These are phyloP conservation scores for Phrynocephalus guinanensis DNA, from an alignment of 2,797 vertebrate species.

Conservation along the genomic window DNA sequence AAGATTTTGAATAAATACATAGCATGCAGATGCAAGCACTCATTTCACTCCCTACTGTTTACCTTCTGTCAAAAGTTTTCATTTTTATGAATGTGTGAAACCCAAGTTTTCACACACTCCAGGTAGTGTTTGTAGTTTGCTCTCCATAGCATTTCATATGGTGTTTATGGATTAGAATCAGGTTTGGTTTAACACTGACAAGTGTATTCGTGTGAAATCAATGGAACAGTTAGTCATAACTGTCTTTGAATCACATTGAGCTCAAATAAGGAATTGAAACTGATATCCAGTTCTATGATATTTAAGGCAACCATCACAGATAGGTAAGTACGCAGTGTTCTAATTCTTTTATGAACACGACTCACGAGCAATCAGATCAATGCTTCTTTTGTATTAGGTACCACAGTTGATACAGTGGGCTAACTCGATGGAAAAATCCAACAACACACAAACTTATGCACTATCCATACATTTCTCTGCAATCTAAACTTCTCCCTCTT, in stretches of 20 bases:
- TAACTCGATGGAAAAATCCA: neutral
- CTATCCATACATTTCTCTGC: no score
- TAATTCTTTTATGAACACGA: constrained; percentile 7
- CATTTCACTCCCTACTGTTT: neutral
- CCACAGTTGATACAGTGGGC: neutral
- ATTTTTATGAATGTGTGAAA: constrained; percentile 18
- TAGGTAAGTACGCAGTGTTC: neutral
- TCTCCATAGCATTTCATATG: neutral
- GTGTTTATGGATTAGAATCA: neutral
- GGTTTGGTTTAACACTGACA: neutral
- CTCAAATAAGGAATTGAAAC: neutral
- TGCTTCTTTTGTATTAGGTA: constrained; percentile 26
- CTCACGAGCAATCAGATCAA: neutral
- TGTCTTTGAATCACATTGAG: neutral
- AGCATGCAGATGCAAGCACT: neutral
- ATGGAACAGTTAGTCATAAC: neutral
- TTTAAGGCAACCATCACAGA: constrained; percentile 1
- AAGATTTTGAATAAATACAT: neutral
- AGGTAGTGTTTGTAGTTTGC: neutral
- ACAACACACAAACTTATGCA: neutral
- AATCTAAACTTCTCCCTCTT: no score
- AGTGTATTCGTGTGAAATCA: neutral
- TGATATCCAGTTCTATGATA: neutral
- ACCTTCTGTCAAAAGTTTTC: neutral
- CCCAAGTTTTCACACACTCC: constrained; percentile 1